Base-by-base conservation (phyloP, 2,113 vertebrate genomes). In the Atlantisia rogersi region DNA sequence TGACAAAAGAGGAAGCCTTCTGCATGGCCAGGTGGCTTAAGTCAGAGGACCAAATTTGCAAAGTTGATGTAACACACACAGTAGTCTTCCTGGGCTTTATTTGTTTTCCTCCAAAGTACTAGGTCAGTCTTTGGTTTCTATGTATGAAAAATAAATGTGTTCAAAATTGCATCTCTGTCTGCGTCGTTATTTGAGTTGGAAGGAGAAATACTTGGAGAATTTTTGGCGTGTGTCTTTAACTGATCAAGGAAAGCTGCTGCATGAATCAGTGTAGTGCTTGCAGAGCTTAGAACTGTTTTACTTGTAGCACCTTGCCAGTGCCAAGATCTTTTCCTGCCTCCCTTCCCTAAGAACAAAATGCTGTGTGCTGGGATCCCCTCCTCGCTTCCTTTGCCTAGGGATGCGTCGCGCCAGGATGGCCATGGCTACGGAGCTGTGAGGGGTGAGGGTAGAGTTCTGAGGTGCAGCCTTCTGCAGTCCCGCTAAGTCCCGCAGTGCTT, bases 81-180 rank as follows among this genome's bases (percentile, higher is more conserved):
- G 55, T 80, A 88, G 91, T 94, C 91, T 95, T 94, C 92, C 90
- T 86, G 84, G 90, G 95, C 80, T 80, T 89, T 86, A 42, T 87
- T 95, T 95, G 90, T 86, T 87, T 64, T 59, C 76, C 82, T 55
- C 93, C 25, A 63, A 0, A 89, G n/a, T 94, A 97, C 94, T 87
- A 96, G 90, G 39, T 93, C 83, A 96, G 86, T 92, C 87, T 94
- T 95, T 75, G 63, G 15, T 82, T 94, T 95, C 96, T 93, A 95
- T 96, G 89, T 97, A 97, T 55, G n/a, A 97, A 96, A 97, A 98
- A 96, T 98, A 98, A 98, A 98, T 88, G n/a, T 95, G 84, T 98
- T 96, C 92, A 88, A 97, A 96, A 95, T 93, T 86, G 79, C 62
- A 88, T 82, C 62, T 90, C 96, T 98, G 84, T 97, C 96, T 91